Conservation (phyloP, 37 sponge, comb jelly and placozoan genomes). For the Oopsacas minuta region DNA sequence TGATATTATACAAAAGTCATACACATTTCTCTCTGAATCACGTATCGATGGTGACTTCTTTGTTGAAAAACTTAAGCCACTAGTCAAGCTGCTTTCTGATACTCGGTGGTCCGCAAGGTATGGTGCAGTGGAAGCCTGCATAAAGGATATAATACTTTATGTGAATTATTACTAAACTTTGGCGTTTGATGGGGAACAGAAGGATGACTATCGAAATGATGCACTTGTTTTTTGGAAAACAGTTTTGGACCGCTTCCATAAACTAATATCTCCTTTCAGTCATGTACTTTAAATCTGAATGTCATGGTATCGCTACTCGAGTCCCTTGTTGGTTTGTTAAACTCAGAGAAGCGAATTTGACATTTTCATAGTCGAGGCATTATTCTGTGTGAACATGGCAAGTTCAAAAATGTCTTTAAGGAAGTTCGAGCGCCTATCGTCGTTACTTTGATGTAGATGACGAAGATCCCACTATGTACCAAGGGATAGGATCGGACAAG, state of each 20-base stretch:
- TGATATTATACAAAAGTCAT: not conserved
- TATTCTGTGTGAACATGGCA: slow-evolving; percentile 11
- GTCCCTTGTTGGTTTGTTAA: slow-evolving; percentile 10
- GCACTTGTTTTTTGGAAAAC: slow-evolving; percentile 19
- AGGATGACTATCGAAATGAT: slow-evolving; percentile 11
- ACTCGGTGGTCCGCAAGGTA: slow-evolving; percentile 19
- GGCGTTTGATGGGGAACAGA: not conserved
- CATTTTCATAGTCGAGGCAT: slow-evolving; percentile 11
- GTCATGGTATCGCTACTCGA: slow-evolving; percentile 19
- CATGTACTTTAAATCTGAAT: slow-evolving; percentile 15
- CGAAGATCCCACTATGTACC: slow-evolving; percentile 11
- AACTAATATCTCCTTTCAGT: slow-evolving; percentile 19
- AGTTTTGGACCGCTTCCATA: slow-evolving; percentile 1
- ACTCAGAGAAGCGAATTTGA: slow-evolving; percentile 19
- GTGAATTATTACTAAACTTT: slow-evolving; percentile 13
- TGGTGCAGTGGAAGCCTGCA: slow-evolving; percentile 18
- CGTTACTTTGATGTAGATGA: slow-evolving; percentile 9
- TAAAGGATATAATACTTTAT: slow-evolving; percentile 16
- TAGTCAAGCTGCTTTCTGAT: not conserved
- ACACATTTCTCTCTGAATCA: not conserved
- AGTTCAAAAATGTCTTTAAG: slow-evolving; percentile 4
- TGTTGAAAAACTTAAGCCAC: slow-evolving; percentile 19
- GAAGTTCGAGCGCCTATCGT: slow-evolving; percentile 1
- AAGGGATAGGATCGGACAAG: not conserved
- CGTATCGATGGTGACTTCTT: slow-evolving; percentile 17